These are phyloP conservation scores for Chionodraco myersi DNA, from an alignment of 2,113 vertebrate genomes.

Conservation along the genomic window DNA sequence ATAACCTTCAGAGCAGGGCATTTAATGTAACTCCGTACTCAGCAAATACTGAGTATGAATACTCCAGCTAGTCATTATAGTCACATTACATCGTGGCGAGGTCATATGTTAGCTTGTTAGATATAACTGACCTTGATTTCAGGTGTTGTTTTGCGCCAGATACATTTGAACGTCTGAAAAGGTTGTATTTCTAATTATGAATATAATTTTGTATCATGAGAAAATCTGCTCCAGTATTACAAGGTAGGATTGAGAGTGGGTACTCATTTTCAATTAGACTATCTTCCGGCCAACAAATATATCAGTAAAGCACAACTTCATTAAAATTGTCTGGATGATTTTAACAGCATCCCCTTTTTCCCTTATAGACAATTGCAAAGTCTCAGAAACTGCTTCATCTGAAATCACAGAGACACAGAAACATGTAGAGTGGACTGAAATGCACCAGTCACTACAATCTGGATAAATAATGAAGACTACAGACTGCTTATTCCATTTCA, in stretches of 20 bases:
- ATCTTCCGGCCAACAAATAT: neutral
- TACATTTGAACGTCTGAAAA: neutral
- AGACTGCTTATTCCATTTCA: conserved; percentile 5
- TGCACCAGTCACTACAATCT: conserved; percentile 17
- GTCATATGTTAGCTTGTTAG: conserved; percentile 6
- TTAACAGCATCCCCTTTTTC: neutral
- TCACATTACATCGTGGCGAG: conserved; percentile 7
- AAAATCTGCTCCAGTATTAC: too few relatives aligned
- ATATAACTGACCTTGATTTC: neutral
- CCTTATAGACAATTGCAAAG: neutral
- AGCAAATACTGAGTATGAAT: neutral
- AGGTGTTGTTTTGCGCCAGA: too few relatives aligned
- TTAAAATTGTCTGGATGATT: neutral
- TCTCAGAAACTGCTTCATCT: neutral
- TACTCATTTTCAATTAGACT: neutral
- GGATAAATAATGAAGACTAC: conserved; percentile 46
- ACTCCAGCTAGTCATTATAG: conserved; percentile 9
- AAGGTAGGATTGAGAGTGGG: too few relatives aligned
- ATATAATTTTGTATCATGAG: too few relatives aligned
- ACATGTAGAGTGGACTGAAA: conserved; percentile 1
- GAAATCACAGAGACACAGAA: neutral
- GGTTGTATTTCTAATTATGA: neutral
- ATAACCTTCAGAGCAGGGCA: conserved; percentile 31
- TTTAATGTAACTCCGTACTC: neutral
- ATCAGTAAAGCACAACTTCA: neutral